Percentiles rank a stretch among this genome's conserved stretches.
Conservation (phyloP, 2,113 vertebrate species). For the Pangasianodon hypophthalmus region DNA sequence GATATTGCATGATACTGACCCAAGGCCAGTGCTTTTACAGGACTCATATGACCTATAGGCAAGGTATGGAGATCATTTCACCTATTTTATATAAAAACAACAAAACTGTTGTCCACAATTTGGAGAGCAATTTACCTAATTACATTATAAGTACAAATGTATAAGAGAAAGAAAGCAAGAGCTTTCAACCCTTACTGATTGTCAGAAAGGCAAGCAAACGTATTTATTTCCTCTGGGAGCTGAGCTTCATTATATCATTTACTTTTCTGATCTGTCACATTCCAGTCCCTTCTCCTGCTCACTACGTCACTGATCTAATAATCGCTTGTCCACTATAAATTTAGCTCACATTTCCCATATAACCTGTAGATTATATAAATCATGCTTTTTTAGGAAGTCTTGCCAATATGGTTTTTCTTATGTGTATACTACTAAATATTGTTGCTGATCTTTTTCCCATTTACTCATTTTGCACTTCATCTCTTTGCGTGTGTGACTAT, state of each 20-base stretch:
- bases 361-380: neutral
- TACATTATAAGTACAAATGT: neutral
- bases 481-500: neutral
- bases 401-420: too few species aligned
- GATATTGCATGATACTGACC: conserved; percentile 57
- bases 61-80: neutral
- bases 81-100: neutral
- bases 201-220: neutral
- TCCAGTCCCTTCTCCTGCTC: neutral
- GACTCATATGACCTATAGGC: conserved; percentile 66
- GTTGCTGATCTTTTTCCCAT: neutral
- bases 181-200: neutral
- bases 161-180: neutral
- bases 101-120: neutral
- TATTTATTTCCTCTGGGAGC: neutral
- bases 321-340: neutral
- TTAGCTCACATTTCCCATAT: neutral
- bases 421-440: neutral
- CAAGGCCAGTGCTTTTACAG: conserved; percentile 66
- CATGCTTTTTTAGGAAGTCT: neutral
- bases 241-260: neutral
- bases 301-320: neutral
- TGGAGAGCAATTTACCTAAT: neutral
- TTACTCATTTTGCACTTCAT: neutral
- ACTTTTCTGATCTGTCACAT: neutral